A percentile compares a stretch with the other conserved stretches of the same genome.
Evolutionary conservation across 2,113 vertebrate genomes (phyloP).

Genomic region (Irena cyanogastra): DNA sequence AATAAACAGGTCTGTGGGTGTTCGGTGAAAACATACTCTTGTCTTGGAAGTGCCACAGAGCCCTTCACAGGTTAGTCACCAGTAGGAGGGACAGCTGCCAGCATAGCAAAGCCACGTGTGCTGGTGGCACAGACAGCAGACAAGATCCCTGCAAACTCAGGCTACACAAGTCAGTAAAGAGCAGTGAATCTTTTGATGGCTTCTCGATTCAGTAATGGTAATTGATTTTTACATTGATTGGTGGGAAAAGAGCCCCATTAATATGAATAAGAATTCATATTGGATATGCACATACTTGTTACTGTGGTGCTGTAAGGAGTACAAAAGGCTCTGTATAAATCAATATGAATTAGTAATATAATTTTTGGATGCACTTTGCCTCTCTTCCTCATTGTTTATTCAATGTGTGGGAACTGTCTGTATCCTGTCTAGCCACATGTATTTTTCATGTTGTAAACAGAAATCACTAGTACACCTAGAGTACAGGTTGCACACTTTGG

Average conservation of each 20-base stretch:
- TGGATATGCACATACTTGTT: neutral
- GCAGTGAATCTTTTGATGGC: neutral
- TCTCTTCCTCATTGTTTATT: neutral
- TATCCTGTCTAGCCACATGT: neutral
- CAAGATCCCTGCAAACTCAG: neutral
- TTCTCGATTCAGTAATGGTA: neutral
- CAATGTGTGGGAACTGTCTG: neutral
- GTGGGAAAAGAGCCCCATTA: neutral
- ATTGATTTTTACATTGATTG: neutral
- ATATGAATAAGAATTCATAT: neutral
- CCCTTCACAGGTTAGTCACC: neutral
- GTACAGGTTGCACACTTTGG: fast-evolving
- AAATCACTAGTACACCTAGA: neutral
- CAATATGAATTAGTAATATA: neutral
- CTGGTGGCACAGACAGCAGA: neutral
- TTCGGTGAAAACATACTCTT: neutral
- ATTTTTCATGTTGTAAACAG: neutral
- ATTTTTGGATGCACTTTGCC: neutral
- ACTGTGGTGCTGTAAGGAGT: neutral
- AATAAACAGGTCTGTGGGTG: neutral
- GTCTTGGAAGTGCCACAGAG: neutral
- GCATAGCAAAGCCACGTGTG: neutral
- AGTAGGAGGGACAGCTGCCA: neutral
- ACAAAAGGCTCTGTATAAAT: neutral
- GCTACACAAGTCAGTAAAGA: neutral